Evolutionary conservation across 2,113 vertebrate species (phyloP), one percentile per base, ranked within the genome.

Genomic region (Amphiprion ocellaris): DNA sequence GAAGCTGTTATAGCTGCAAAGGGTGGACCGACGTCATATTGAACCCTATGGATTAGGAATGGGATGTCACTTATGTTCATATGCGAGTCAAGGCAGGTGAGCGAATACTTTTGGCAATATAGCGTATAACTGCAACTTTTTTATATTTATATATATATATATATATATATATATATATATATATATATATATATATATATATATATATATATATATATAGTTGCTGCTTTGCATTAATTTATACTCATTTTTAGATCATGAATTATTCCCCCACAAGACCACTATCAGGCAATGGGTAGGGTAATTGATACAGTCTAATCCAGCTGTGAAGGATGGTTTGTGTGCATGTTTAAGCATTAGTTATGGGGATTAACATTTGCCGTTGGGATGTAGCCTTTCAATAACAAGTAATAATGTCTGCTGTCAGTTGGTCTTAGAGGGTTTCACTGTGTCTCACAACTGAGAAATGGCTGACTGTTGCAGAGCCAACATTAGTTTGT

Each of bases 231-330:
- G 74, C 72, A 77, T 81, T 37, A 41, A 16, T 65, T 61, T 12
- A 71, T 71, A 11, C 77, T 69, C 49, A 69, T 16, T 24, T 76
- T 55, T 23, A 46, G 66, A 66, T 79, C 83, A 87, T 85, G 68
- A 83, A 76, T 87, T 81, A 87, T 81, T 87, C 71, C 66, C 1
- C 16, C 41, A 26, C 37, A 49, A 65, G 33, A 47, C 74, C 47
- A 23, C 26, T 33, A 72, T 74, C 58, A 80, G 76, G 39, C 63
- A 24, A 21, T 10, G 10, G 74, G 47, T 70, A 65, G 44, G 46
- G 55, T 39, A 86, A 87, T 89, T 60, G 90, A 93, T 82, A 69
- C 6, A n/a, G 33, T 54, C 21, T 77, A n/a, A 77, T 26, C 74
- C 74, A 58, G 59, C 60, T 2, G 62, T 89, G 87, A 90, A 11